phyloP scores from a whole-genome alignment of 2,797 vertebrate genomes.

The Graptemys geographica region DNA sequence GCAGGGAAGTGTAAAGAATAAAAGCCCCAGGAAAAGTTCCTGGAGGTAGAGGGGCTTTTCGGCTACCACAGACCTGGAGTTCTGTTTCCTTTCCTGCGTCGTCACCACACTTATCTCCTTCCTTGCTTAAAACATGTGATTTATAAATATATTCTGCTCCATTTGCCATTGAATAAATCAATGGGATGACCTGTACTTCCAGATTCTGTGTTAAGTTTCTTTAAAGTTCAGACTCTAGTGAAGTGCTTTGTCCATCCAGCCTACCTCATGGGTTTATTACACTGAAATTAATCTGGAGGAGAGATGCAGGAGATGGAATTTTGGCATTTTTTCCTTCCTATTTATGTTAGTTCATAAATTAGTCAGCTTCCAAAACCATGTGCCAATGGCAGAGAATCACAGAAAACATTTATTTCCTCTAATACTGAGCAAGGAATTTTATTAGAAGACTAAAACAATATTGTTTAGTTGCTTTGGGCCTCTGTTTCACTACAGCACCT shows the following conservation, averaged over 20 bases:
- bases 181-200: no score
- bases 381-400: background rate
- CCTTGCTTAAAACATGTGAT: no score
- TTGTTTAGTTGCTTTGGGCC: background rate
- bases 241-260: background rate
- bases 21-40: no score
- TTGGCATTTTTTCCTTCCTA: background rate
- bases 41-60: no score
- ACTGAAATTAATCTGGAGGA: background rate
- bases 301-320: background rate
- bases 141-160: no score
- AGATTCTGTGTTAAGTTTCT: no score
- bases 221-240: background rate
- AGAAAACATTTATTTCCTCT: background rate
- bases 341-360: background rate
- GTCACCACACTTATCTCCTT: no score
- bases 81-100: no score
- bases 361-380: background rate
- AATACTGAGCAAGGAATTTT: background rate
- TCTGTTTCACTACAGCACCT: background rate
- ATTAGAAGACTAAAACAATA: background rate
- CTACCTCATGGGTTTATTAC: background rate
- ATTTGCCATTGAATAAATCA: no score
- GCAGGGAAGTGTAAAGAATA: no score
- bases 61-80: no score